Base-by-base conservation (phyloP, 2,113 vertebrate species). In the Podocnemis expansa region DNA sequence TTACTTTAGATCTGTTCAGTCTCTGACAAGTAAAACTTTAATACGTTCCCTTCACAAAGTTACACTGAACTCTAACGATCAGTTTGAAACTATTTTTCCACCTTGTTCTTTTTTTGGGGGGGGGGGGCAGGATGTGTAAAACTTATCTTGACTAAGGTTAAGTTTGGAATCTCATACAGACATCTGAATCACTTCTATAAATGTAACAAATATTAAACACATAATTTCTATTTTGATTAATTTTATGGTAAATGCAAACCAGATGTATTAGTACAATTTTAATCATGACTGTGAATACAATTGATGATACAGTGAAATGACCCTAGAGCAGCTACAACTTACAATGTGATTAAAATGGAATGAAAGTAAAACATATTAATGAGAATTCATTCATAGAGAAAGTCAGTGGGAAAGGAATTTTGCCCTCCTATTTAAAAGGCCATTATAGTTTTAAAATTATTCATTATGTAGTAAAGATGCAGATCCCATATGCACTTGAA, bases 291-390 rank as follows among this genome's bases (percentile, higher is more conserved):
- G 81, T 27, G 84, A 91, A 96, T 91, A 80, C 75, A 91, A 45
- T 56, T 51, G 3, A 24, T 67, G 80, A 91, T 89, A 76, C 73
- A 83, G 91, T 22, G 4, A 92, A 89, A 81, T 93, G 89, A 86
- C 91, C 73, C 86, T 70, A 89, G 5, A 43, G 85, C 2, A 91
- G 27, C 24, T 85, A 83, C 24, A 73, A 31, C 55, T 17, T 67
- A 89, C 89, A 92, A 82, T 85, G 7, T 82, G 92, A 84, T 93
- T 93, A 90, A 88, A 96, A 93, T 9, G 14, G 85, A 83, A 6
- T 34, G 11, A 49, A 60, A 93, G 49, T 21, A 80, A 96, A 95
- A 84, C 43, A 41, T 52, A 10, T 17, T 87, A 91, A 85, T 60
- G 51, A 89, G 24, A 91, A 81, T 19, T 84, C 79, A 89, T 89